Conservation (phyloP, 2,113 vertebrate genomes). For the Austrofundulus limnaeus region DNA sequence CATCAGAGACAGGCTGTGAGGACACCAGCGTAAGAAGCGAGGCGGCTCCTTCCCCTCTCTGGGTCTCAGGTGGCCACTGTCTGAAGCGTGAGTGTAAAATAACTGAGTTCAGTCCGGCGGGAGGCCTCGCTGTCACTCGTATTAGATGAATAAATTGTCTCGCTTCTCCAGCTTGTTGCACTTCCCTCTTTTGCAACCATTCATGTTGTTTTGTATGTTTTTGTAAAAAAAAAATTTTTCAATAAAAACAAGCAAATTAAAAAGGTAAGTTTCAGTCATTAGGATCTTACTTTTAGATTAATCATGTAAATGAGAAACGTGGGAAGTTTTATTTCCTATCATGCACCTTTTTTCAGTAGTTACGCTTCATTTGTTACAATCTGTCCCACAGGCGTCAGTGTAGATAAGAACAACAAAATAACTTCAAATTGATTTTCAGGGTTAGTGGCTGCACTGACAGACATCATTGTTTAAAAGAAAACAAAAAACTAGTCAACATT, state of each 20-base stretch:
- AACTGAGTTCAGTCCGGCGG: slow-evolving; percentile 5
- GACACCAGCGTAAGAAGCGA: background rate
- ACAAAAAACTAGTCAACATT: too few relatives aligned
- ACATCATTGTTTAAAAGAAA: too few relatives aligned
- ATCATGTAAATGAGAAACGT: background rate
- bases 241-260: too few relatives aligned
- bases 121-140: background rate
- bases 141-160: slow-evolving; percentile 13
- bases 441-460: too few relatives aligned
- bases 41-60: background rate
- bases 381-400: too few relatives aligned
- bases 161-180: background rate
- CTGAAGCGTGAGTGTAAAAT: slow-evolving; percentile 1
- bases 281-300: background rate
- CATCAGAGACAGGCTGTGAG: slow-evolving; percentile 2
- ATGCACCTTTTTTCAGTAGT: too few relatives aligned
- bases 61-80: slow-evolving; percentile 4
- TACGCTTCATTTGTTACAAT: too few relatives aligned
- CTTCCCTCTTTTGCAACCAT: background rate
- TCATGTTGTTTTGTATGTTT: background rate
- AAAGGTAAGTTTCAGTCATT: background rate
- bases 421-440: too few relatives aligned
- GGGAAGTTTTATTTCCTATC: background rate
- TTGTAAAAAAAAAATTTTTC: too few relatives aligned
- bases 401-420: too few relatives aligned